phyloP scores from a whole-genome alignment of 1,140 invertebrate species.

The Orius insidiosus region DNA sequence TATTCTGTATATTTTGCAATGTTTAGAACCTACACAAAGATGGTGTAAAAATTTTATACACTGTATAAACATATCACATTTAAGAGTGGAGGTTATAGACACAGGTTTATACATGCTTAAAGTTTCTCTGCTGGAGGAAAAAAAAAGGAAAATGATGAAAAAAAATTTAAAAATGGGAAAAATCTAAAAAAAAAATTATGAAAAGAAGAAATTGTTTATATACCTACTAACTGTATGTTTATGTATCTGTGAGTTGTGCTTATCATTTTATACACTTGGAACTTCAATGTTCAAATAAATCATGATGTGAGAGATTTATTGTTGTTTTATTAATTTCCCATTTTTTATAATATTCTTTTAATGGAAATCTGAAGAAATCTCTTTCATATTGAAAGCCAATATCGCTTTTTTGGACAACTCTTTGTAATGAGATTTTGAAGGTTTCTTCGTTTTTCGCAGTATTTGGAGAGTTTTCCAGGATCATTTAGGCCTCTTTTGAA shows the following conservation, averaged over 20 bases:
- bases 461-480: too few relatives aligned
- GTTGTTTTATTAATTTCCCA: too few relatives aligned
- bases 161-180: constrained; percentile 6
- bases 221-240: constrained; percentile 9
- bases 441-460: too few relatives aligned
- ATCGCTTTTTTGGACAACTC: too few relatives aligned
- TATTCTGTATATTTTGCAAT: too few relatives aligned
- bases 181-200: constrained; percentile 3
- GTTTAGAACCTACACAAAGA: not conserved
- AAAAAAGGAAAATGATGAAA: not conserved
- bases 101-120: constrained; percentile 6
- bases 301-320: too few relatives aligned
- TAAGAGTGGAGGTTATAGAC: not conserved
- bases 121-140: not conserved
- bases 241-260: constrained; percentile 13
- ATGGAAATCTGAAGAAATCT: too few relatives aligned
- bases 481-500: too few relatives aligned
- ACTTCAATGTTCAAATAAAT: not conserved
- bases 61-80: constrained; percentile 6
- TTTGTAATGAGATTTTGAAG: too few relatives aligned
- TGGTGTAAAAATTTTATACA: constrained; percentile 1
- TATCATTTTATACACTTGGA: constrained; percentile 10
- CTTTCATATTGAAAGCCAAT: too few relatives aligned
- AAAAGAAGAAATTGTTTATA: constrained; percentile 5
- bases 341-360: too few relatives aligned